Evolutionary conservation across 30 jellyfish, hydroid and myxozoan genomes (phyloP).

Genomic region (Pelagia noctiluca): DNA sequence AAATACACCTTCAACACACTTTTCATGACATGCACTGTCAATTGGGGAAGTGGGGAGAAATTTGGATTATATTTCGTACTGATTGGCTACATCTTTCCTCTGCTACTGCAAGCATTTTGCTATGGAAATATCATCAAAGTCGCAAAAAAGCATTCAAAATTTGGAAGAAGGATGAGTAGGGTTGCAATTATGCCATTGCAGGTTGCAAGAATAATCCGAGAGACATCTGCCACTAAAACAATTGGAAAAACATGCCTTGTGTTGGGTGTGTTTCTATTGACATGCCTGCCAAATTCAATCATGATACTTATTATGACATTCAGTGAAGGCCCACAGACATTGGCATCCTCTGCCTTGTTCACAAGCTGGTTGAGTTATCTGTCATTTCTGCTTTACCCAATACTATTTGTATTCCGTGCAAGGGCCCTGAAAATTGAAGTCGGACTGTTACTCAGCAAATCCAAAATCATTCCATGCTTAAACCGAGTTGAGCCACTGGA

Average conservation of each 20-base stretch:
- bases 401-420: constrained; percentile 80
- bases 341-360: background rate
- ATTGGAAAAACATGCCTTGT: constrained; percentile 57
- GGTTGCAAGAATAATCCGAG: constrained; percentile 75
- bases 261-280: constrained; percentile 42
- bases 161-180: constrained; percentile 82
- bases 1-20: constrained; percentile 13
- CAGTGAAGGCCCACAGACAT: background rate
- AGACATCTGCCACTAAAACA: constrained; percentile 79
- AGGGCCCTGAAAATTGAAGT: constrained; percentile 56
- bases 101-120: constrained; percentile 55
- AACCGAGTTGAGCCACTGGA: constrained; percentile 51
- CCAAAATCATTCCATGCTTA: constrained; percentile 15
- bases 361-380: constrained; percentile 13
- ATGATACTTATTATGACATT: constrained; percentile 10
- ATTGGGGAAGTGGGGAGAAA: constrained; percentile 45
- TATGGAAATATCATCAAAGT: constrained; percentile 51
- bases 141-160: constrained; percentile 74
- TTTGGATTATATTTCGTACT: constrained; percentile 39
- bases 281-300: constrained; percentile 64
- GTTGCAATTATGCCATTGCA: constrained; percentile 77
- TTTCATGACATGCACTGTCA: constrained; percentile 56
- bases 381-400: constrained; percentile 48
- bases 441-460: constrained; percentile 30
- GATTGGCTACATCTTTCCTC: constrained; percentile 49